Conservation (phyloP, 1,140 invertebrate species). For the Drosophila pseudoobscura region DNA sequence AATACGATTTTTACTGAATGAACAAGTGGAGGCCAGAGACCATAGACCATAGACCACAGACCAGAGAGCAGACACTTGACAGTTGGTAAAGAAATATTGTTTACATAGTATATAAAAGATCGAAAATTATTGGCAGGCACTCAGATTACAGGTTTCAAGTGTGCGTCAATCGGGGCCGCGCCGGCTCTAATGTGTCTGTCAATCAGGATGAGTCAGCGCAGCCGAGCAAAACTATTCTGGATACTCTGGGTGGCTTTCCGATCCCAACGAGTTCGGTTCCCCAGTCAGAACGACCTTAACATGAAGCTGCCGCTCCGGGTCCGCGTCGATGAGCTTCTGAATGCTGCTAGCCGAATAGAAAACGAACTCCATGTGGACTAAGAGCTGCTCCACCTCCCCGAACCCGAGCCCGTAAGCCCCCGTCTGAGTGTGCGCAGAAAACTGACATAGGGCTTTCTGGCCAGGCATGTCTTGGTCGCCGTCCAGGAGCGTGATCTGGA, state of each 20-base stretch:
- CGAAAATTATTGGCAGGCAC: conserved; percentile 72
- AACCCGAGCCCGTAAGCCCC: conserved; percentile 11
- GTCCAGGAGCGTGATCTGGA: conserved; percentile 35
- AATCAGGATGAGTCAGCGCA: conserved; percentile 39
- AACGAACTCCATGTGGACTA: conserved; percentile 47
- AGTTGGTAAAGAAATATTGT: conserved; percentile 5
- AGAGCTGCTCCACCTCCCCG: conserved; percentile 15
- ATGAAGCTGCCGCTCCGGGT: conserved; percentile 7
- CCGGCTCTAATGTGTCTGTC: conserved; percentile 47
- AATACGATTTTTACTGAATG: conserved; percentile 64
- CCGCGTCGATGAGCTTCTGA: conserved; percentile 11
- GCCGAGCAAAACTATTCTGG: background rate
- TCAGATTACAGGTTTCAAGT: conserved; percentile 51
- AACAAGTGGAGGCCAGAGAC: conserved; percentile 33
- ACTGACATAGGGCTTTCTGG: conserved; percentile 21
- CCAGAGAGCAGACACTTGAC: background rate
- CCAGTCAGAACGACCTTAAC: conserved; percentile 40
- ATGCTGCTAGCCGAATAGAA: conserved; percentile 42
- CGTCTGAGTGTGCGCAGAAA: conserved; percentile 24
- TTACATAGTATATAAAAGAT: conserved; percentile 14
- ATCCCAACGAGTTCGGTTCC: conserved; percentile 34
- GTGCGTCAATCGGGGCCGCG: conserved; percentile 59
- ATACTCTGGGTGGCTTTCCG: background rate
- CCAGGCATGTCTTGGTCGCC: conserved; percentile 26
- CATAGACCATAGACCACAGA: no score